A percentile compares a stretch with the other conserved stretches of the same genome.
These are phyloP conservation scores for Cinclus mexicanus DNA, from an alignment of 2,113 vertebrate genomes.

Conservation along the genomic window DNA sequence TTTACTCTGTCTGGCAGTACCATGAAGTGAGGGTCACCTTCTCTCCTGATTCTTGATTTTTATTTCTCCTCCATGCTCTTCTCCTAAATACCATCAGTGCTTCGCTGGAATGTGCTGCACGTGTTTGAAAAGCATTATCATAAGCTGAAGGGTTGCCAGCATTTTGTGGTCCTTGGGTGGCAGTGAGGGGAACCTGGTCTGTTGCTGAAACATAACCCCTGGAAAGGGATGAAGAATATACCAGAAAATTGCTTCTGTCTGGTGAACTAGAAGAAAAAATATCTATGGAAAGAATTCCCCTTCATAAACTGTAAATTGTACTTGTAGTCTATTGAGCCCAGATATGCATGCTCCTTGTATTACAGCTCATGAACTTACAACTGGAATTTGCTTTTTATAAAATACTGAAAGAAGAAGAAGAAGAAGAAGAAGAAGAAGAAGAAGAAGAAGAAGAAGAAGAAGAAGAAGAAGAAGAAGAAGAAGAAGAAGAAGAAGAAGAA, in stretches of 20 bases:
- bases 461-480: neutral
- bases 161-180: neutral
- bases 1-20: neutral
- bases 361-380: neutral
- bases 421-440: neutral
- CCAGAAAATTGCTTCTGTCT: slow-evolving; percentile 3
- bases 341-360: slow-evolving; percentile 2
- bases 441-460: neutral
- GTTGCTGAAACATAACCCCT: slow-evolving; percentile 29
- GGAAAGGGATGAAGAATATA: slow-evolving; percentile 7
- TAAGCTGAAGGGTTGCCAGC: neutral
- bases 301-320: neutral
- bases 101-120: neutral
- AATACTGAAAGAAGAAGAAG: neutral
- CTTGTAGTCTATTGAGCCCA: neutral
- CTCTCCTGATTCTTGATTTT: neutral
- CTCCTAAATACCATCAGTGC: neutral
- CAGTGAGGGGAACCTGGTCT: neutral
- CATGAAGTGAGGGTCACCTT: neutral
- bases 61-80: neutral
- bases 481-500: neutral
- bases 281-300: neutral
- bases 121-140: neutral
- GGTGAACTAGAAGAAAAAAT: neutral
- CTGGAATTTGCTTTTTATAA: slow-evolving; percentile 1